These are phyloP conservation scores for Watsonalla cultraria DNA, from an alignment of 2,888 invertebrate species.

Conservation along the genomic window DNA sequence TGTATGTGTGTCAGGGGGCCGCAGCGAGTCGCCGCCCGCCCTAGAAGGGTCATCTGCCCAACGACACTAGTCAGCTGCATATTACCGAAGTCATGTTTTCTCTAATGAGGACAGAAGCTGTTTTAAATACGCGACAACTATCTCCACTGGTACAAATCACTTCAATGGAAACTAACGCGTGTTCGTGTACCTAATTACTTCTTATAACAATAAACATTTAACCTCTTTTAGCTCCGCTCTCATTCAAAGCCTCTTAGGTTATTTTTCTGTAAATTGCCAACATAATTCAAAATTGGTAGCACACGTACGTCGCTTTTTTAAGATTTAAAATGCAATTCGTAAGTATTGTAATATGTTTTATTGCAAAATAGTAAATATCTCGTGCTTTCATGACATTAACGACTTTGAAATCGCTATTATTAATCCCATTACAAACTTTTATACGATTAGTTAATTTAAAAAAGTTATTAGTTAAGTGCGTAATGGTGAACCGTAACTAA, in stretches of 20 bases:
- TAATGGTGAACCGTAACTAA: no score
- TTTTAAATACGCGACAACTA: background rate
- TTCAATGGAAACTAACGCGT: background rate
- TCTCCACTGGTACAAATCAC: background rate
- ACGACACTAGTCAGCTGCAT: slow-evolving; percentile 13
- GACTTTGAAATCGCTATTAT: no score
- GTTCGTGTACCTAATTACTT: background rate
- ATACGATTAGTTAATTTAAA: no score
- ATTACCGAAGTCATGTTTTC: background rate
- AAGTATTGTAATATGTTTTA: no score
- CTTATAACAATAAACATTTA: background rate
- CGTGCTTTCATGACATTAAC: no score
- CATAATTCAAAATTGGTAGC: no score
- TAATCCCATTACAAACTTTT: no score
- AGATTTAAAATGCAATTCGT: no score
- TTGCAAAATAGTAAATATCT: no score
- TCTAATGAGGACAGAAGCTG: background rate
- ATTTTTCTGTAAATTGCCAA: no score
- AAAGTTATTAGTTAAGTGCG: no score
- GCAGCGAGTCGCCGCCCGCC: slow-evolving; percentile 51
- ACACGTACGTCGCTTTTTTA: no score
- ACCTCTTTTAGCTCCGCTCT: background rate
- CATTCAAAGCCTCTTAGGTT: background rate
- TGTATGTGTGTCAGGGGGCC: slow-evolving; percentile 75
- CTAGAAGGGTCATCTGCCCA: slow-evolving; percentile 65